These are phyloP conservation scores for Aphidoletes aphidimyza DNA, from an alignment of 2,888 invertebrate genomes.

Conservation along the genomic window DNA sequence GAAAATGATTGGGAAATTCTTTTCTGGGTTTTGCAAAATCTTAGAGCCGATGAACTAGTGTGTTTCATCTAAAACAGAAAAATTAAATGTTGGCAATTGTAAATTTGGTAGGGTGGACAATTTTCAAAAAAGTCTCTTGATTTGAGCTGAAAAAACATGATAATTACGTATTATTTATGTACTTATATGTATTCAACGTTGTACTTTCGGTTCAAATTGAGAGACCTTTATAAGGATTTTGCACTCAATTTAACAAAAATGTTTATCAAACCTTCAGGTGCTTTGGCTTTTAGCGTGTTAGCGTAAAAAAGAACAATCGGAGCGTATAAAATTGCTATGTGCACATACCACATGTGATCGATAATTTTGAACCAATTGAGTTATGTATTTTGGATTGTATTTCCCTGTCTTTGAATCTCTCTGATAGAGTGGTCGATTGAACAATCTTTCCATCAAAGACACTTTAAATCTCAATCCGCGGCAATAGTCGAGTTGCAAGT, in stretches of 20 bases:
- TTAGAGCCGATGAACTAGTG: not conserved
- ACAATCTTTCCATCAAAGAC: not conserved
- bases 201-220: too few relatives aligned
- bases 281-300: not conserved
- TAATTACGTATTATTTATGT: too few relatives aligned
- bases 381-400: slow-evolving; percentile 11
- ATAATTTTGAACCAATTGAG: slow-evolving; percentile 3
- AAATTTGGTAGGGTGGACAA: not conserved
- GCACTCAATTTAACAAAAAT: not conserved
- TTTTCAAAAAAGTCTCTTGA: too few relatives aligned
- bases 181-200: too few relatives aligned
- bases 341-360: too few relatives aligned
- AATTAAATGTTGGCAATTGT: too few relatives aligned
- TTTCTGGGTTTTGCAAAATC: not conserved
- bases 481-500: not conserved
- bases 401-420: not conserved
- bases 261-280: not conserved
- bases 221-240: too few relatives aligned
- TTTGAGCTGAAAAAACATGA: too few relatives aligned
- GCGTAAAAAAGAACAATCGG: not conserved
- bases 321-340: not conserved
- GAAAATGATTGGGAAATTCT: not conserved
- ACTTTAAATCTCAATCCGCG: not conserved
- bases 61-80: not conserved
- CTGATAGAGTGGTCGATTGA: not conserved